Percentiles rank a stretch among this genome's conserved stretches.
These are phyloP conservation scores for Propithecus coquereli DNA, from an alignment of 2,113 vertebrate species.

Conservation along the genomic window DNA sequence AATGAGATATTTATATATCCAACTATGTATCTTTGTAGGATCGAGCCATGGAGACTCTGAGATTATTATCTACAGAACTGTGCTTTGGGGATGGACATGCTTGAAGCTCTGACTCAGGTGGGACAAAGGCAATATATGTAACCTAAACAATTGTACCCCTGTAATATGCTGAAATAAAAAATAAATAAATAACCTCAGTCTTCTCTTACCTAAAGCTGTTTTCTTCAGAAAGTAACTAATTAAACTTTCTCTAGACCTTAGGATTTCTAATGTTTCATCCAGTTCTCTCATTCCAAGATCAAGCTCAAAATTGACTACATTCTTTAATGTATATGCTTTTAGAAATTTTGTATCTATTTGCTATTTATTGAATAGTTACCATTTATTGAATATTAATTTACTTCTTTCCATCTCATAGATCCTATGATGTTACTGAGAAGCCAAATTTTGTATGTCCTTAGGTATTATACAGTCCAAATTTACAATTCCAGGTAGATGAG, in stretches of 20 bases:
- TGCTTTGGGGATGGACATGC: not conserved
- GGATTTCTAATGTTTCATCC: not conserved
- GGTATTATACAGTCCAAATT: not conserved
- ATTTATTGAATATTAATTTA: not conserved
- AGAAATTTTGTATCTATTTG: not conserved
- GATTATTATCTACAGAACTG: not conserved
- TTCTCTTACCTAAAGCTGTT: not conserved
- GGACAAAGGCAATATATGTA: too few species aligned
- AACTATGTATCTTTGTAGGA: not conserved
- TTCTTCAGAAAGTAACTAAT: not conserved
- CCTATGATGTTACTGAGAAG: not conserved
- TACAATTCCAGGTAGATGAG: not conserved
- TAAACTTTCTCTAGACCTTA: not conserved
- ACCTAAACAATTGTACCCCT: too few species aligned
- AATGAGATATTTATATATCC: not conserved
- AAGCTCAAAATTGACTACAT: not conserved
- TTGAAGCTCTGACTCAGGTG: too few species aligned
- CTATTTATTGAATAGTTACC: not conserved
- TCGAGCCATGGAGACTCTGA: not conserved
- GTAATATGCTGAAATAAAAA: too few species aligned
- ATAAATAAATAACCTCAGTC: not conserved
- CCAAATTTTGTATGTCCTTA: not conserved
- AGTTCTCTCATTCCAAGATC: not conserved
- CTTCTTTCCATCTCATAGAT: not conserved
- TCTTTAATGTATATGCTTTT: not conserved